A percentile compares a stretch with the other conserved stretches of the same genome.
Evolutionary conservation across 1,140 invertebrate species (phyloP).

Genomic region (Bradynema listronoti): DNA sequence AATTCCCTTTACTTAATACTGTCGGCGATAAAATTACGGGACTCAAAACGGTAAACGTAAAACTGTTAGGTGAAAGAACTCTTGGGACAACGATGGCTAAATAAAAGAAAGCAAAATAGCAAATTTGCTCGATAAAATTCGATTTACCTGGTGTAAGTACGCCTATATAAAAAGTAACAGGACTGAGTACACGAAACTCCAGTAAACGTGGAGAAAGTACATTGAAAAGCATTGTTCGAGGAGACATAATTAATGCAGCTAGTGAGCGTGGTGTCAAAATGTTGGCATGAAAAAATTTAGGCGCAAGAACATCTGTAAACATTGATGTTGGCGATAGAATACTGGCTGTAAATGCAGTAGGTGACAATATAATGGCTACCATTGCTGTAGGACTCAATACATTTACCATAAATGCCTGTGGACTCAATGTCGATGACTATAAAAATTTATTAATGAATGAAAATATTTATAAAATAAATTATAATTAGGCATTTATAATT

Average conservation of each 20-base stretch:
- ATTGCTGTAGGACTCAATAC: conserved; percentile 26
- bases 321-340: conserved; percentile 19
- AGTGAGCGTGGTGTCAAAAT: conserved; percentile 26
- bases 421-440: conserved; percentile 13
- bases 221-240: conserved; percentile 20
- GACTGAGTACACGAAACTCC: conserved; percentile 26
- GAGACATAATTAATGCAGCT: conserved; percentile 22
- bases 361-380: conserved; percentile 17
- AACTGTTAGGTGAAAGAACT: conserved; percentile 20
- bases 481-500: no score
- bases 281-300: conserved; percentile 28
- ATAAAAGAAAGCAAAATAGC: neutral
- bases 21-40: conserved; percentile 26
- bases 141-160: conserved; percentile 24
- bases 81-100: conserved; percentile 20
- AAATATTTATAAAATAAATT: no score
- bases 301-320: conserved; percentile 23
- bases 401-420: conserved; percentile 9
- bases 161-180: conserved; percentile 19
- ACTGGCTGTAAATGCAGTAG: conserved; percentile 25
- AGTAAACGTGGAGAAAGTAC: conserved; percentile 31
- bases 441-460: conserved; percentile 11
- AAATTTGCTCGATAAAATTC: conserved; percentile 4
- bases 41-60: conserved; percentile 24
- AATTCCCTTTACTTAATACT: conserved; percentile 34